Evolutionary conservation across 2,797 vertebrate genomes (phyloP), one percentile per base, ranked within the genome.

Genomic region (Gastrophryne carolinensis): DNA sequence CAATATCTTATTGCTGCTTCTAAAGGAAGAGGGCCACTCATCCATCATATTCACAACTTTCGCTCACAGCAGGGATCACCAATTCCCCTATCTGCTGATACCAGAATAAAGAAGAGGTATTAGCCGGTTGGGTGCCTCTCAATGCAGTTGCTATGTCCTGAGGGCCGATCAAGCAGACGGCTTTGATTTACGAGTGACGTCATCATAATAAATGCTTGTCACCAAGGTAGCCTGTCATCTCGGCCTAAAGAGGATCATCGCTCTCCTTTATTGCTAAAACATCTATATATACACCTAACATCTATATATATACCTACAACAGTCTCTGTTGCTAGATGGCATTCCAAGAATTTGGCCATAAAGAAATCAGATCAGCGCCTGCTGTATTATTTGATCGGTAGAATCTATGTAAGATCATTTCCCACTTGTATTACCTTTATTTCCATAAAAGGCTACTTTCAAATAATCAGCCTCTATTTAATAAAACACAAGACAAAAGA

Each of bases 51-150:
- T 61, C 41, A n/a, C 15, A 75, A 75, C 62, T 49, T 67, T 39
- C 34, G 62, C 39, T 75, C 57, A 29, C 73, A 68, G 58, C 65
- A 17, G 65, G 65, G 56, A 75, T 53, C 66, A 39, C 54, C 50
- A 47, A 61, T 75, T 69, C 47, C 64, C 56, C 64, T 60, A 75
- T 75, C 73, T 69, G 73, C 73, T 75, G 44, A 75, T 69, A 60
- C 19, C 1, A 34, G 66, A 49, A 69, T 54, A 69, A 62, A 69
- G 24, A 34, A 58, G 68, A 75, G n/a, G 65, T 69, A 75, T 75
- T 69, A 69, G 32, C 65, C 24, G 73, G 64, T 75, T 75, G 73
- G 56, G 57, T 54, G 65, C 64, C 41, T 75, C 44, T 37, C 29
- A 9, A 53, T 61, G 32, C 34, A 41, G 65, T 60, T 69, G 54